Conservation (phyloP, 2,797 vertebrate genomes). For the Varecia variegata region DNA sequence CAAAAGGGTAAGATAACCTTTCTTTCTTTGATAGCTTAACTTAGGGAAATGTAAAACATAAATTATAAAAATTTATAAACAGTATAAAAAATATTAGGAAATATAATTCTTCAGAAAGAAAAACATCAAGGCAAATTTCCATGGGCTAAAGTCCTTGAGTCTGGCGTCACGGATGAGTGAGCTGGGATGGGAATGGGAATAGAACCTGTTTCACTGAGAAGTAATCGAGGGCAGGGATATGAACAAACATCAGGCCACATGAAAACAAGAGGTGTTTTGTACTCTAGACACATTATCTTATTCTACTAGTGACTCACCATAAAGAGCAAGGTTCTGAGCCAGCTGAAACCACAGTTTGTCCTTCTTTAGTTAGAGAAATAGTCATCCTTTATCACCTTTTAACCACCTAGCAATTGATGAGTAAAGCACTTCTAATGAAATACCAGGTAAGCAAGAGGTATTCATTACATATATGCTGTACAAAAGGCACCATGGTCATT, state of each 20-base stretch:
- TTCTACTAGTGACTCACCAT: conserved; percentile 22
- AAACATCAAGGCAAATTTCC: neutral
- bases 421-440: neutral
- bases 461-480: neutral
- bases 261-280: conserved; percentile 48
- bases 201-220: conserved; percentile 14
- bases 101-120: neutral
- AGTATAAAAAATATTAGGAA: too few relatives aligned
- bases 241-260: neutral
- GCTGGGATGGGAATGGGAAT: neutral
- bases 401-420: neutral
- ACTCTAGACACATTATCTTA: neutral
- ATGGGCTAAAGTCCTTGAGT: neutral
- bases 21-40: neutral
- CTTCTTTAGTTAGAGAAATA: conserved; percentile 4
- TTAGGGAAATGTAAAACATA: neutral
- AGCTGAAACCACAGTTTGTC: neutral
- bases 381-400: neutral
- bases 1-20: neutral
- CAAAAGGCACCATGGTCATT: neutral
- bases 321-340: conserved; percentile 10
- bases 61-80: too few relatives aligned
- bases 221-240: neutral
- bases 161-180: neutral
- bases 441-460: neutral